phyloP scores from a whole-genome alignment of 2,797 vertebrate species.

The Capromys pilorides region DNA sequence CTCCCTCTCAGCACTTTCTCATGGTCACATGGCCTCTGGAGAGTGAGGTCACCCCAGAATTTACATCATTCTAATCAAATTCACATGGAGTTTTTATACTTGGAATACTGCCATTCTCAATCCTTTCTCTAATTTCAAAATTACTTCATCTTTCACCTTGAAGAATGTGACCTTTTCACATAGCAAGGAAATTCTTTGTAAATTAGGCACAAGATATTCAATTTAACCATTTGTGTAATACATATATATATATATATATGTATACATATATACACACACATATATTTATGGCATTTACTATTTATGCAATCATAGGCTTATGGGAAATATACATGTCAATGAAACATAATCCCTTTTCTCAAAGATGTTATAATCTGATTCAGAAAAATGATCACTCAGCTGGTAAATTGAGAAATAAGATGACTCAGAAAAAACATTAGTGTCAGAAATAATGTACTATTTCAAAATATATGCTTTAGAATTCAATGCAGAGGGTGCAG shows the following conservation, averaged over 20 bases:
- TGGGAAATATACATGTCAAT: conserved; percentile 46
- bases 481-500: neutral
- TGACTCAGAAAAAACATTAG: neutral
- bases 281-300: conserved; percentile 71
- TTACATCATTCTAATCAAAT: conserved; percentile 70
- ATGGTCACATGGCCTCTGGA: conserved; percentile 68
- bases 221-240: conserved; percentile 66
- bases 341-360: conserved; percentile 52
- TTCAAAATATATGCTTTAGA: conserved; percentile 3
- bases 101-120: conserved; percentile 74
- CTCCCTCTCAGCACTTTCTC: conserved; percentile 65
- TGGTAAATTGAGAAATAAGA: conserved; percentile 45
- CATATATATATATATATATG: conserved; percentile 27
- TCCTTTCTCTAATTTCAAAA: conserved; percentile 77
- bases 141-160: conserved; percentile 81
- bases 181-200: conserved; percentile 74
- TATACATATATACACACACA: too few species aligned
- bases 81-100: conserved; percentile 73
- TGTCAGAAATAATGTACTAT: neutral
- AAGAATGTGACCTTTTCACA: conserved; percentile 79
- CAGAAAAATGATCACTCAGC: conserved; percentile 47
- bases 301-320: conserved; percentile 61
- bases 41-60: conserved; percentile 75
- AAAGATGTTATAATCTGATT: conserved; percentile 34
- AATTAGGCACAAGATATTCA: conserved; percentile 68